Conservation (phyloP, 37 sponge, comb jelly and placozoan species). For the Geodia barretti region DNA sequence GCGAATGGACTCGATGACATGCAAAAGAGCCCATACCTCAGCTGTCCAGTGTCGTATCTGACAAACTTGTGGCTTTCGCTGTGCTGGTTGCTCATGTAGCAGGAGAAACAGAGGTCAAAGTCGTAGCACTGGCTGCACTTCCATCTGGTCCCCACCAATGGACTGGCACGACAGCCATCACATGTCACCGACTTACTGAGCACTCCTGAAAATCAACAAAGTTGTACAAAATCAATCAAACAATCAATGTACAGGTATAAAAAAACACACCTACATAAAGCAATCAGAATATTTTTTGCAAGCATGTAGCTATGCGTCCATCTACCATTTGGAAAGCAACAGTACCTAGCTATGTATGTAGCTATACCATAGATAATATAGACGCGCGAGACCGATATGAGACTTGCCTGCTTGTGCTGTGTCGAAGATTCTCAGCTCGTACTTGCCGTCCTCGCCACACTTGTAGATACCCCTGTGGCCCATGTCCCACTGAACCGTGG, state of each 20-base stretch:
- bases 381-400: too few relatives aligned
- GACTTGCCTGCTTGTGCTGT: constrained; percentile 70
- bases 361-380: too few relatives aligned
- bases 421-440: constrained; percentile 74
- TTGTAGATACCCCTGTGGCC: constrained; percentile 74
- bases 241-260: too few relatives aligned
- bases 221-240: too few relatives aligned
- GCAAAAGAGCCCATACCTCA: constrained; percentile 1
- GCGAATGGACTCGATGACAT: too few relatives aligned
- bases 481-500: constrained; percentile 85
- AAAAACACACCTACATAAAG: too few relatives aligned
- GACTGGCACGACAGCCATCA: constrained; percentile 50
- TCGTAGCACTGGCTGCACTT: constrained; percentile 86
- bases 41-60: constrained; percentile 37
- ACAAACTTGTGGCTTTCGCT: constrained; percentile 72
- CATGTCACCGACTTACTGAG: too few relatives aligned
- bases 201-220: too few relatives aligned
- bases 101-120: constrained; percentile 83
- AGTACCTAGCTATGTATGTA: too few relatives aligned
- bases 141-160: constrained; percentile 79
- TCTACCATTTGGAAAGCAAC: too few relatives aligned
- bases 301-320: too few relatives aligned
- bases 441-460: constrained; percentile 61
- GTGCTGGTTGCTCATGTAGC: constrained; percentile 84
- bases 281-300: too few relatives aligned